Conservation (phyloP, 2,113 vertebrate species). For the Phainopepla nitens region DNA sequence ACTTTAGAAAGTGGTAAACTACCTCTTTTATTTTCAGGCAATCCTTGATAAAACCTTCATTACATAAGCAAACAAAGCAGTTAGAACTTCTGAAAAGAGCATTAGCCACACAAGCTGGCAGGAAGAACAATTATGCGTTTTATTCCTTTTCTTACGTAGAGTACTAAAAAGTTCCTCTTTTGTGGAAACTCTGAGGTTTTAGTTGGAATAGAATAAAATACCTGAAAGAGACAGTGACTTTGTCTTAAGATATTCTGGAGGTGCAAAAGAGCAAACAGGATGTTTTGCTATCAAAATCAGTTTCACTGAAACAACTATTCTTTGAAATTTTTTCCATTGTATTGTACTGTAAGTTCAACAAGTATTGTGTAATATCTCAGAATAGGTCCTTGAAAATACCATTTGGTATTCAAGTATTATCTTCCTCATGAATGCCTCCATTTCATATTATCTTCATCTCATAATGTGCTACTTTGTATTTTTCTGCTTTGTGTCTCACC, state of each 20-base stretch:
- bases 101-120: neutral
- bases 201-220: conserved; percentile 17
- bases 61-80: conserved; percentile 41
- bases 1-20: neutral
- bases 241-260: neutral
- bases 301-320: neutral
- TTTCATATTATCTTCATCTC: neutral
- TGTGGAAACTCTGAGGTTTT: conserved; percentile 13
- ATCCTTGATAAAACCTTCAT: neutral
- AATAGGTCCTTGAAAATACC: neutral
- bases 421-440: neutral
- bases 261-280: neutral
- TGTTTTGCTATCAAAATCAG: neutral
- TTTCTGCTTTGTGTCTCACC: neutral
- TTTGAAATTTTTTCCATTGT: neutral
- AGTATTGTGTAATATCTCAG: neutral
- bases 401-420: neutral
- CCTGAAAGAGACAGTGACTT: conserved; percentile 2
- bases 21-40: neutral
- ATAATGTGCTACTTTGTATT: neutral
- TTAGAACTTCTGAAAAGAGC: neutral
- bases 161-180: conserved; percentile 1
- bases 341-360: neutral
- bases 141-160: neutral
- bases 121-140: neutral